Base-by-base conservation (phyloP, 2,888 invertebrate species). In the Pristionchus arcanus region DNA sequence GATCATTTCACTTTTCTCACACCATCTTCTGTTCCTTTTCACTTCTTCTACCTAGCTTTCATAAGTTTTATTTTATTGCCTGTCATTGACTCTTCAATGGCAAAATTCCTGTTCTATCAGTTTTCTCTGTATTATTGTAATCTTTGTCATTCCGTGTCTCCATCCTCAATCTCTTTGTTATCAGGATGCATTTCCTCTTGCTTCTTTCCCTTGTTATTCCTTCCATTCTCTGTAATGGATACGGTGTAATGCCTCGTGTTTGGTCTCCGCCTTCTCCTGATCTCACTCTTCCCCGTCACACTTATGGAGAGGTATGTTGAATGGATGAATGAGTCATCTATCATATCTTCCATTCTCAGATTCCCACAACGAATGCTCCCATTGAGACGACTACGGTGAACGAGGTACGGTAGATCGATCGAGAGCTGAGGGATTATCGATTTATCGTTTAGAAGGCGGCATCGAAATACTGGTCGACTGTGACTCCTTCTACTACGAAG, bases 391-490 rank as follows among this genome's bases (percentile, higher is more conserved):
- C 85, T 59, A 85, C 85, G 34, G 85, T 63, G 21, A 63, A 53
- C 53, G 53, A 53, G 42, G 77, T 77, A 37, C 63, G 19, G 63
- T 63, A 63, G 63, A 63, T 25, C 21, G 63, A 63, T 19, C n/a
- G 15, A 49, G 21, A 74, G 74, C 7, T 25, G 77, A 77, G 15
- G 11, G 16, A 13, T 42, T 37, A 77, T 42, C 77, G 77, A 42
- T 77, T 21, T 16, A 34, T 21, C 3, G 15, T 77, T 19, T n/a
- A 55, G 63, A 85, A 85, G 63, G 85, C 85, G 21, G 85, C 85
- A 31, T 85, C 85, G 11, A 42, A 85, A n/a, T 85, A 85, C 42
- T 85, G 85, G 85, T 85, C 85, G 15, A 85, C 85, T 34, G 59
- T 42, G 19, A 16, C 21, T 63, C 55, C 85, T n/a, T 9, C 25